Base-by-base conservation (phyloP, 2,888 invertebrate genomes). In the Noctua janthe region DNA sequence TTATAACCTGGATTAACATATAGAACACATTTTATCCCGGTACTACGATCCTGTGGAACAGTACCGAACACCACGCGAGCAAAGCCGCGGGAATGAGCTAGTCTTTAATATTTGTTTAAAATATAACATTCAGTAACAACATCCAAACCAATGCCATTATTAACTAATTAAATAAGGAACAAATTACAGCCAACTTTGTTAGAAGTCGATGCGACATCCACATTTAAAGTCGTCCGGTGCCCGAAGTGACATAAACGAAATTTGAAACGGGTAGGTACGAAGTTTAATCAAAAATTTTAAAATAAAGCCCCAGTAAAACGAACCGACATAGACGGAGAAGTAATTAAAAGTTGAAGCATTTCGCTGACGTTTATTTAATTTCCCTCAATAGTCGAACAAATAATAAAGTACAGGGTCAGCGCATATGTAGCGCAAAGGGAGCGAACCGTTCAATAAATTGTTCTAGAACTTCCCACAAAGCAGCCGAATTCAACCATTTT, bases 301-400 rank as follows among this genome's bases (percentile, higher is more conserved):
- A 92, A 90, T 88, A 82, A 87, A 91, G 85, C 87, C 80, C 87
- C 74, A 87, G 84, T 76, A 83, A 87, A 88, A 84, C 85, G 76
- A 85, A 78, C 88, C 80, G 67, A 88, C 86, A 83, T 87, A 88
- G 87, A 89, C 88, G 88, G 87, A 88, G 88, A 92, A 91, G 90
- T 90, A 92, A 92, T 93, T 93, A 92, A 92, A 92, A 92, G 89
- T 93, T 92, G 86, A 86, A 88, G 84, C 86, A 87, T 91, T 91
- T 87, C 83, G 89, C 91, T 92, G 91, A 92, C 92, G 91, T 91
- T 91, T 89, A 92, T 92, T 92, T 91, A 91, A 92, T 91, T 91
- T 87, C 72, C 74, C 85, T 87, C 90, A 90, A 91, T 92, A 92
- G 87, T 88, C 84, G 84, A 90, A 90, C 91, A 88, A 91, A 92